These are phyloP conservation scores for Ctenochaetus hawaiiensis DNA, from an alignment of 2,797 vertebrate species.

Conservation along the genomic window DNA sequence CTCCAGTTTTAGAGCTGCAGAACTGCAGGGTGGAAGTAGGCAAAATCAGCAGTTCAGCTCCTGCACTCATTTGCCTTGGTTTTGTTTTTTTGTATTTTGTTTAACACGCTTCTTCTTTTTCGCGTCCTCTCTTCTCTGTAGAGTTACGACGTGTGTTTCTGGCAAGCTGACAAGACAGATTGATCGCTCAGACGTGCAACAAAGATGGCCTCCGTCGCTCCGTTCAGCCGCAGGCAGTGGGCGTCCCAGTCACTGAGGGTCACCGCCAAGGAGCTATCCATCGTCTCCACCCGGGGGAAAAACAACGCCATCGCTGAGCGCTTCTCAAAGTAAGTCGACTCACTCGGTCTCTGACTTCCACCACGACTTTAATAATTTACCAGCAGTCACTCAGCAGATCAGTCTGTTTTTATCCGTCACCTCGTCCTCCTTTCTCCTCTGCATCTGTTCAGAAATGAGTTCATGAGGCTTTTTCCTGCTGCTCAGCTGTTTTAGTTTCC, in stretches of 20 bases:
- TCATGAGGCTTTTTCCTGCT: neutral
- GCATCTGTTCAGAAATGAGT: neutral
- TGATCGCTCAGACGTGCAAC: constrained; percentile 39
- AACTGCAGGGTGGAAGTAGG: neutral
- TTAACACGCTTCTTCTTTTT: neutral
- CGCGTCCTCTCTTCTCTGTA: constrained; percentile 1
- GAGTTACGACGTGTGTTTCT: constrained; percentile 13
- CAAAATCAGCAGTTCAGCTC: neutral
- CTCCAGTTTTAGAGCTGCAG: neutral
- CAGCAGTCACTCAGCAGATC: constrained; percentile 42
- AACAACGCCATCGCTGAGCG: constrained; percentile 90
- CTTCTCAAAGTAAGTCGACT: constrained; percentile 91
- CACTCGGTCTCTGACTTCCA: neutral
- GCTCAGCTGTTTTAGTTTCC: constrained; percentile 42
- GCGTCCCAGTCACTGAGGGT: constrained; percentile 92
- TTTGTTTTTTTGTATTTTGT: neutral
- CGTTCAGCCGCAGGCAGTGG: constrained; percentile 92
- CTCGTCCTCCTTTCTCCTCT: neutral
- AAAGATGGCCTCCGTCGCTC: constrained; percentile 88
- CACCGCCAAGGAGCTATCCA: constrained; percentile 94
- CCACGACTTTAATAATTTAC: constrained; percentile 52
- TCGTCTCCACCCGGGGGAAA: constrained; percentile 89
- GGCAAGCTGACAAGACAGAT: constrained; percentile 20
- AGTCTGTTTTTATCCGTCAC: neutral
- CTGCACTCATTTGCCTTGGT: neutral